Base-by-base conservation (phyloP, 37 sponge, comb jelly and placozoan species). In the Geodia barretti region DNA sequence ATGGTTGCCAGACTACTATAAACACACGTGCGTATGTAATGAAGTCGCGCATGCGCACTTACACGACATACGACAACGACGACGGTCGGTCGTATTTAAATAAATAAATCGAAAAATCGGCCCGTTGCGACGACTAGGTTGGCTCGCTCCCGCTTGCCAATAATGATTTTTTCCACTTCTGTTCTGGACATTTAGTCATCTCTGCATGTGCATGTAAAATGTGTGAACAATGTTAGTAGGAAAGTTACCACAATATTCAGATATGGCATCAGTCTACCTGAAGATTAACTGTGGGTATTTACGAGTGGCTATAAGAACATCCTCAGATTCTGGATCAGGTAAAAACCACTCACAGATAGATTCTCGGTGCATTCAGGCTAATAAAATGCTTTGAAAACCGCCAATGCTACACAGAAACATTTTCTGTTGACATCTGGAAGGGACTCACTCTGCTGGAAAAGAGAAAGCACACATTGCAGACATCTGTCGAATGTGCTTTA, bases 341-440 rank as follows among this genome's bases (percentile, higher is more conserved):
- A 47, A 47, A 47, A 47, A 47, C 11, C 54, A 47, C 54, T 47
- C 54, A 47, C 54, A 47, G 14, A 17, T 47, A 47, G 54, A 47
- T 47, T 47, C 54, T 47, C 7, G 7, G 54, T 47, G 54, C 54
- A 47, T 47, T 47, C 54, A 47, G 54, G 54, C 54, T 17, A 47
- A 47, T 47, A 7, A 47, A 47, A 47, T 47, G 54, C 54, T 17
- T 7, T 47, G 14, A 47, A 47, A 47, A 7, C 7, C 54, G 54
- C 54, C 54, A 47, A 14, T 47, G 54, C 54, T 47, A 47, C 54
- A 47, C 14, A 47, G 54, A 20, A 37, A 76, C 77, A 36, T 76
- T 76, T 62, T 30, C 77, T 29, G 63, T 76, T 24, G 63, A 62
- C 47, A 47, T 21, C 17, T 76, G 77, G 77, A 76, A 76, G 25